A percentile compares a stretch with the other conserved stretches of the same genome.
Conservation (phyloP, 2,888 invertebrate genomes). For the Leucophenga montana region DNA sequence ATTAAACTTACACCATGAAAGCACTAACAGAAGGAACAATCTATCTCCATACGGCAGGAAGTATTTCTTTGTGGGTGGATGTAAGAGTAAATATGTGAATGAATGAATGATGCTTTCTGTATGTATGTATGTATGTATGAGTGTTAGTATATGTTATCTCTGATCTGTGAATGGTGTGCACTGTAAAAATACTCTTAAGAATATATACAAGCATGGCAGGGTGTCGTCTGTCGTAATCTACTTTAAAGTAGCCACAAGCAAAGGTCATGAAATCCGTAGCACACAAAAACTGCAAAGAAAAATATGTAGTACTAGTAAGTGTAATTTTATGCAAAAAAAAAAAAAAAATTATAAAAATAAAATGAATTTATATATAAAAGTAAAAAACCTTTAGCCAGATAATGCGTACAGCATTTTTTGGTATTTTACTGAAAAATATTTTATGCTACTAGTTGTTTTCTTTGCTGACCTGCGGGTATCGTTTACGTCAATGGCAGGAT, state of each 20-base stretch:
- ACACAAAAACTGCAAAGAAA: not conserved
- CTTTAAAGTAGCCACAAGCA: constrained; percentile 62
- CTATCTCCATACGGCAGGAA: no score
- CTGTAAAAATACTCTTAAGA: constrained; percentile 12
- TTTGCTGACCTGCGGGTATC: constrained; percentile 4
- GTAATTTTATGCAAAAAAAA: constrained; percentile 63
- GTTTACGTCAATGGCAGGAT: not conserved
- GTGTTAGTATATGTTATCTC: not conserved
- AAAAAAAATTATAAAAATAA: constrained; percentile 15
- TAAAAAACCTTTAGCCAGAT: not conserved
- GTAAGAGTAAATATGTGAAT: not conserved
- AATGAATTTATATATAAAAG: not conserved
- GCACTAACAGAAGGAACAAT: no score
- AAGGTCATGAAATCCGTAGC: constrained; percentile 54
- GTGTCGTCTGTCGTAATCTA: constrained; percentile 54
- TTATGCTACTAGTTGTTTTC: not conserved
- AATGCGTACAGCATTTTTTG: constrained; percentile 17
- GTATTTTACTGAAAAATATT: not conserved
- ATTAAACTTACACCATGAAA: no score
- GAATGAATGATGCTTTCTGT: constrained; percentile 1
- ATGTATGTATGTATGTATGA: not conserved
- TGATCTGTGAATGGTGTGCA: not conserved
- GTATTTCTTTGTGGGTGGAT: no score
- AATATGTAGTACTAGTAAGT: constrained; percentile 40
- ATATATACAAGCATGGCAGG: constrained; percentile 44